phyloP scores from a whole-genome alignment of 2,113 vertebrate genomes.

The Genyomyrus donnyi region DNA sequence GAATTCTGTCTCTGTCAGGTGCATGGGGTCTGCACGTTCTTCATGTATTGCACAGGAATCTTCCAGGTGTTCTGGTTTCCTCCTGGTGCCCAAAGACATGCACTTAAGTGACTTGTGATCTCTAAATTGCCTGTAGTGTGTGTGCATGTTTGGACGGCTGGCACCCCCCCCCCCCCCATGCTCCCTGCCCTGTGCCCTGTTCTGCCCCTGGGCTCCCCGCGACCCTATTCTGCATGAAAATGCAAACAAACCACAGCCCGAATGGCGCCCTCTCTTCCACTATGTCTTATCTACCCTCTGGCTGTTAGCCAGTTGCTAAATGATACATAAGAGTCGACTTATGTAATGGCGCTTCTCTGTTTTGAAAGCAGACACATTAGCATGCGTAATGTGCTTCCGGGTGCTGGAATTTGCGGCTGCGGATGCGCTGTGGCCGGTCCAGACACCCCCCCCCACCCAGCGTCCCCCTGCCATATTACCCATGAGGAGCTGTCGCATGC shows the following conservation, averaged over 20 bases:
- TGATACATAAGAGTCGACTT: neutral
- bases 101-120: neutral
- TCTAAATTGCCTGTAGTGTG: neutral
- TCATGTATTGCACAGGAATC: neutral
- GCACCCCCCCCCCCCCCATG: too few species aligned
- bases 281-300: neutral
- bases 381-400: neutral
- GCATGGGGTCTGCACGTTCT: neutral
- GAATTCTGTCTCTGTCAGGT: neutral
- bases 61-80: neutral
- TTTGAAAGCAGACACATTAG: conserved; percentile 10
- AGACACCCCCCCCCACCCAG: neutral
- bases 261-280: neutral
- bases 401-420: neutral
- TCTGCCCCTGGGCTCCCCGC: neutral
- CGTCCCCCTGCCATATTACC: neutral
- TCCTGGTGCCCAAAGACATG: neutral
- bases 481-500: neutral
- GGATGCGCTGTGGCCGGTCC: neutral
- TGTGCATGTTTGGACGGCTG: neutral
- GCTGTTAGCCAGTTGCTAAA: neutral
- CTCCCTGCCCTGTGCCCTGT: neutral
- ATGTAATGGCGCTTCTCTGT: neutral
- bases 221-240: neutral
- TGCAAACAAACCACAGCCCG: neutral